A percentile compares a stretch with the other conserved stretches of the same genome.
Conservation (phyloP, 2,113 vertebrate genomes). For the Neotragus moschatus region DNA sequence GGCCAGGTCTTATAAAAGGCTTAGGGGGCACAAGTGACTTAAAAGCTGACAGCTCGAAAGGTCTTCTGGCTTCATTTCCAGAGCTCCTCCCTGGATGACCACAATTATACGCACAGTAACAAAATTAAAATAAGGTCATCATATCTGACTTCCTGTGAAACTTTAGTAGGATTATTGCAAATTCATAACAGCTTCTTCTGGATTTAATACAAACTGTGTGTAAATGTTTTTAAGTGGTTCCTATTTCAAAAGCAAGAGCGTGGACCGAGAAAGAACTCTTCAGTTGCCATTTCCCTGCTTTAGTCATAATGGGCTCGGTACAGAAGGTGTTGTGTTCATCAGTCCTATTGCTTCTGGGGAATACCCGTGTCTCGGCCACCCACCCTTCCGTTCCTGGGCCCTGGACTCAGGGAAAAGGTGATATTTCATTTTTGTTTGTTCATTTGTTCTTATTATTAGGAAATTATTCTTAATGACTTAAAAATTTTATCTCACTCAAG, state of each 20-base stretch:
- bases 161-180: not conserved
- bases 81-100: not conserved
- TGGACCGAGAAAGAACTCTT: not conserved
- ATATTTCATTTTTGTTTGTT: not conserved
- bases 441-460: not conserved
- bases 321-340: not conserved
- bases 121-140: constrained; percentile 14
- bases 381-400: not conserved
- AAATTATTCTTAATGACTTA: not conserved
- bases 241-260: not conserved
- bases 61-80: not conserved
- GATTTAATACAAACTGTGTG: not conserved
- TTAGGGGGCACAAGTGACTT: not conserved
- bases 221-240: not conserved
- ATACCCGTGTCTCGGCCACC: not conserved
- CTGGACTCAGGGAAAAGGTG: not conserved
- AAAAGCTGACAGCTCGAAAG: not conserved
- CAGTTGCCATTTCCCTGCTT: not conserved
- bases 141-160: not conserved
- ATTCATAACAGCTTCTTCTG: not conserved
- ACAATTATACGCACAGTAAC: not conserved
- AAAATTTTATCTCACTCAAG: not conserved
- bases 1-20: not conserved
- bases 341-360: not conserved
- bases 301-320: not conserved